Base-by-base conservation (phyloP, 1,140 invertebrate species). In the Drosophila burlai region DNA sequence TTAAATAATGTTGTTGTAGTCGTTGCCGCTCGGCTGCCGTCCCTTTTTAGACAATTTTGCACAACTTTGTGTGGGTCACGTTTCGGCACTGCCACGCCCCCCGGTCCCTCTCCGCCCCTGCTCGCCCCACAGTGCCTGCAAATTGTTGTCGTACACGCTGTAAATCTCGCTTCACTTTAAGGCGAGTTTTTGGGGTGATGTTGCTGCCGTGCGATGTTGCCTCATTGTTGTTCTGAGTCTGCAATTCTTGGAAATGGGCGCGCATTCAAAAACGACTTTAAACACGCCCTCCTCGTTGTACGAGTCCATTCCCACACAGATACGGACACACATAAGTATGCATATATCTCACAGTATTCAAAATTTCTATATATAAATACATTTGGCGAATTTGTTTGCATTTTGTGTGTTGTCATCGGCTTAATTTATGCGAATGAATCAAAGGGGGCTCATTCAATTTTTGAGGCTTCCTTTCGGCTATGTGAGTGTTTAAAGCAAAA, bases 71-170 rank as follows among this genome's bases (percentile, higher is more conserved):
- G 62, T 75, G 84, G 84, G 84, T 87, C 84, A 87, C 84, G 84
- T 87, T 87, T 87, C 78, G 59, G 83, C 43, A 59, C 71, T 80
- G 65, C 61, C 59, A 76, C 55, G 46, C 24, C 47, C 57, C 54
- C 38, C 26, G 40, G 54, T 24, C 47, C 49, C 62, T 24, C 55
- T n/a, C 29, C 31, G 29, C n/a, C 47, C 45, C 24, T 24, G 24
- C 24, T 31, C 24, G n/a, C 29, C 11, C 46, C 58, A 78, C 80
- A 87, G 65, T 85, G 80, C 80, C 81, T 74, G 67, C 72, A 80
- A 89, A 78, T 83, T 83, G 81, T 89, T 87, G 84, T 87, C 80
- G 83, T 87, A 87, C 84, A 87, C 75, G 84, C 63, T 87, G 84
- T 87, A 87, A 87, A 81, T 87, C 85, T 87, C 84, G 81, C 78